phyloP scores from a whole-genome alignment of 1,140 invertebrate genomes.

The Pantala flavescens region DNA sequence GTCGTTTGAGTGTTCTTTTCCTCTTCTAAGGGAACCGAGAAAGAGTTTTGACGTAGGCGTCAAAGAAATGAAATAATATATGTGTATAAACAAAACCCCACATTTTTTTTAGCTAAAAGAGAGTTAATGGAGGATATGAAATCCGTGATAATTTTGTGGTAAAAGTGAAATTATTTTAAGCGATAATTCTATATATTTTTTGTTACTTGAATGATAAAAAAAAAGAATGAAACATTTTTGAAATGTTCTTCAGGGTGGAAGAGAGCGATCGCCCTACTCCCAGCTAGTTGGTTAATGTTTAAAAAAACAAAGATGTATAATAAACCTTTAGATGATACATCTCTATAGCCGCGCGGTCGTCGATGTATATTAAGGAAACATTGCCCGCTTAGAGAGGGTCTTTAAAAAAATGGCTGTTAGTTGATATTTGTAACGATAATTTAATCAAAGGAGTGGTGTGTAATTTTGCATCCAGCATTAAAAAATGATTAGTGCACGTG shows the following conservation, averaged over 20 bases:
- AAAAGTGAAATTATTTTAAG: constrained; percentile 11
- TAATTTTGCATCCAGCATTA: background rate
- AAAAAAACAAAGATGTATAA: background rate
- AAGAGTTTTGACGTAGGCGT: too few species aligned
- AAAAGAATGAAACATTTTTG: background rate
- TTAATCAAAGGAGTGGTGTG: background rate
- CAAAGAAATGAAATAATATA: background rate
- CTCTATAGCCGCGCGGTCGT: background rate
- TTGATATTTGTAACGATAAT: background rate
- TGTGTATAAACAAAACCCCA: background rate
- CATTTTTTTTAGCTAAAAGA: background rate
- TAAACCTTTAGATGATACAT: background rate
- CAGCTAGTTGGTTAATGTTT: background rate
- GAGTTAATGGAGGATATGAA: background rate
- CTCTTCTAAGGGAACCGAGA: background rate
- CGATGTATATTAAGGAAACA: background rate
- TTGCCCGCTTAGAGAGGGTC: background rate
- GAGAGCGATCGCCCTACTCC: background rate
- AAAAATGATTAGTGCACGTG: background rate
- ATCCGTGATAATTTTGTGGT: constrained; percentile 9
- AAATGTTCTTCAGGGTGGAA: background rate
- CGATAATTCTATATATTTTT: constrained; percentile 1
- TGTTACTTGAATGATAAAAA: background rate
- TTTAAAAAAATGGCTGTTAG: background rate
- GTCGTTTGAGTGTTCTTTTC: constrained; percentile 1